These are phyloP conservation scores for Artibeus lituratus DNA, from an alignment of 2,797 vertebrate genomes.

Conservation along the genomic window DNA sequence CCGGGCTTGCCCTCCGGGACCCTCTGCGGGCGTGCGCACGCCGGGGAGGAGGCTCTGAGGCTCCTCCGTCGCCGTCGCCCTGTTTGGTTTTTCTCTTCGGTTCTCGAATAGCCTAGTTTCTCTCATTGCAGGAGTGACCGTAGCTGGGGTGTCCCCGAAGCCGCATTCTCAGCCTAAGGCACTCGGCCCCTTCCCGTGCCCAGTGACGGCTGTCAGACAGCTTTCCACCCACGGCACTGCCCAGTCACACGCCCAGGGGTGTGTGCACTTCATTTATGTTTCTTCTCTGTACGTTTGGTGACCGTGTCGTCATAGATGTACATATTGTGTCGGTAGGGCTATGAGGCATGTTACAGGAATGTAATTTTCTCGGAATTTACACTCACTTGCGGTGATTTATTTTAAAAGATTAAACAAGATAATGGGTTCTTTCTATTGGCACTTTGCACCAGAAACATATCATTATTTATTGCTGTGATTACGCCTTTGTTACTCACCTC, in stretches of 20 bases:
- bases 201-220: slow-evolving; percentile 85
- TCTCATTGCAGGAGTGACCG: slow-evolving; percentile 72
- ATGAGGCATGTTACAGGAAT: slow-evolving; percentile 94
- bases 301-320: slow-evolving; percentile 99
- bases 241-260: slow-evolving; percentile 85
- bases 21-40: slow-evolving; percentile 67
- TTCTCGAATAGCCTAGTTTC: slow-evolving; percentile 79
- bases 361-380: slow-evolving; percentile 94
- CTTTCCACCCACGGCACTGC: slow-evolving; percentile 82
- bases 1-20: slow-evolving; percentile 73
- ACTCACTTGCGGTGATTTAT: slow-evolving; percentile 94
- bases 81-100: slow-evolving; percentile 60
- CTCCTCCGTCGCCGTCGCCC: not conserved
- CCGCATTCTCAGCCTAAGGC: slow-evolving; percentile 83
- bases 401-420: slow-evolving; percentile 84
- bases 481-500: slow-evolving; percentile 88
- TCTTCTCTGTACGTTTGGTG: slow-evolving; percentile 98
- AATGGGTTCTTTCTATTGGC: slow-evolving; percentile 97
- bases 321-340: slow-evolving; percentile 96
- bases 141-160: slow-evolving; percentile 77
- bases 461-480: slow-evolving; percentile 97
- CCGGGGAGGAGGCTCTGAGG: slow-evolving; percentile 32
- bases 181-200: slow-evolving; percentile 90
- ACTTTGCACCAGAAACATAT: slow-evolving; percentile 98
- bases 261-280: slow-evolving; percentile 89